A percentile compares a stretch with the other conserved stretches of the same genome.
Evolutionary conservation across 2,888 invertebrate genomes (phyloP).

Genomic region (Agonopterix subpropinquella): DNA sequence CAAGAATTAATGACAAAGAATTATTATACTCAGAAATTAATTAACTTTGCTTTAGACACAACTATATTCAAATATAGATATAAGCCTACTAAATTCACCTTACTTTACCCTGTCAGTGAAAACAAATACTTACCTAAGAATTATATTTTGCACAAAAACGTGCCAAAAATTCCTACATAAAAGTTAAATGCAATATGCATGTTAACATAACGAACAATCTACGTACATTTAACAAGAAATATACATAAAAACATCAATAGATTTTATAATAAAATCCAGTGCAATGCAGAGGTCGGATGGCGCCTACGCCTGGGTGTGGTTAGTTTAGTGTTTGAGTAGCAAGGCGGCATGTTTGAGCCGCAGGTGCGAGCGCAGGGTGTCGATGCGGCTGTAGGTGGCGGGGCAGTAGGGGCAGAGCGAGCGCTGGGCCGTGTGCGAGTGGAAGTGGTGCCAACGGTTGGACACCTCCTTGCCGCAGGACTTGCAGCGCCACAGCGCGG

Average conservation of each 20-base stretch:
- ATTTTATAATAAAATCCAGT: slow-evolving; percentile 6
- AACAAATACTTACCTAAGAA: slow-evolving; percentile 51
- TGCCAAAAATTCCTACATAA: slow-evolving; percentile 25
- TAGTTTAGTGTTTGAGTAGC: slow-evolving; percentile 59
- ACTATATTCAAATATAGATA: background rate
- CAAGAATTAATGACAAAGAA: no score
- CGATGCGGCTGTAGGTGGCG: slow-evolving; percentile 91
- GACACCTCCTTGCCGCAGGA: slow-evolving; percentile 90
- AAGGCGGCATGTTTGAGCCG: slow-evolving; percentile 82
- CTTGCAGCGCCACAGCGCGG: slow-evolving; percentile 87
- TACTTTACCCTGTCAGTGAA: slow-evolving; percentile 70
- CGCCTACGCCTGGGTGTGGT: slow-evolving; percentile 9
- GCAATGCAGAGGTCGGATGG: slow-evolving; percentile 25
- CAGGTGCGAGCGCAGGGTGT: slow-evolving; percentile 88
- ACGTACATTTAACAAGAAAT: slow-evolving; percentile 18
- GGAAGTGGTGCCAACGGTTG: slow-evolving; percentile 92
- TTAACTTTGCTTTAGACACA: no score
- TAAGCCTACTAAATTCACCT: slow-evolving; percentile 46
- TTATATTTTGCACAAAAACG: slow-evolving; percentile 56
- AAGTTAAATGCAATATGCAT: slow-evolving; percentile 28
- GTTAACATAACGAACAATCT: slow-evolving; percentile 37
- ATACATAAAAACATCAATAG: background rate
- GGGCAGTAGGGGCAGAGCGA: slow-evolving; percentile 90
- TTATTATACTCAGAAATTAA: no score
- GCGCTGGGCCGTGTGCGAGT: slow-evolving; percentile 87